Evolutionary conservation across 2,797 vertebrate species (phyloP).

Genomic region (Propithecus perrieri): DNA sequence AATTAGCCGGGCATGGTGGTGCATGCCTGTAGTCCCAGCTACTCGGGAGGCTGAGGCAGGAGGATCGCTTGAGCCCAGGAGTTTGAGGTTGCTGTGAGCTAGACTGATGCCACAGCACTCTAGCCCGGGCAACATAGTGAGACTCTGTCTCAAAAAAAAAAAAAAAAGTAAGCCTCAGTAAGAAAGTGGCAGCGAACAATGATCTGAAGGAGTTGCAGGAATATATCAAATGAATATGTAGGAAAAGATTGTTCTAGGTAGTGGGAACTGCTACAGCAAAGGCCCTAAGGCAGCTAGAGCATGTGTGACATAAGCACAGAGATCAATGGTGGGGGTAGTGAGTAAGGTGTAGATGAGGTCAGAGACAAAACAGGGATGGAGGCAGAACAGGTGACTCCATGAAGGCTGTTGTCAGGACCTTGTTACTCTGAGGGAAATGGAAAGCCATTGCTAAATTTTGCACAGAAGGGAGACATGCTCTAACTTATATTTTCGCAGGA

Average conservation of each 20-base stretch:
- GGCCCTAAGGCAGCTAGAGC: neutral
- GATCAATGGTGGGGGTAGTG: neutral
- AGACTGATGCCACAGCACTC: too few species aligned
- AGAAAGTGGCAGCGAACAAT: neutral
- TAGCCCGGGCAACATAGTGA: too few species aligned
- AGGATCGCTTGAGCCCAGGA: too few species aligned
- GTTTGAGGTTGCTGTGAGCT: too few species aligned
- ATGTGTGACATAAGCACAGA: neutral
- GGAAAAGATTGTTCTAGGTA: neutral
- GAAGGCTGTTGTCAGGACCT: neutral
- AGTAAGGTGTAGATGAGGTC: neutral
- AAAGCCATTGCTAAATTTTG: neutral
- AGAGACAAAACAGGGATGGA: neutral
- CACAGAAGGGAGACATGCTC: neutral
- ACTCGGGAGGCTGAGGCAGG: too few species aligned
- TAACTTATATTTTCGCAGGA: neutral
- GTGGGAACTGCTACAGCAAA: neutral
- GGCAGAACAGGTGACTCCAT: neutral
- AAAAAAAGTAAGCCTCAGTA: neutral
- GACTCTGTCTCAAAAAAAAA: too few species aligned
- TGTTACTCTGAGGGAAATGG: neutral
- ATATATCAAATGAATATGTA: neutral
- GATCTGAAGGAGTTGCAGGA: neutral
- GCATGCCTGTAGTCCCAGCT: too few species aligned
- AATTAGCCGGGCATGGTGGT: too few species aligned